phyloP scores from a whole-genome alignment of 2,113 vertebrate species.

The Callithrix jacchus region DNA sequence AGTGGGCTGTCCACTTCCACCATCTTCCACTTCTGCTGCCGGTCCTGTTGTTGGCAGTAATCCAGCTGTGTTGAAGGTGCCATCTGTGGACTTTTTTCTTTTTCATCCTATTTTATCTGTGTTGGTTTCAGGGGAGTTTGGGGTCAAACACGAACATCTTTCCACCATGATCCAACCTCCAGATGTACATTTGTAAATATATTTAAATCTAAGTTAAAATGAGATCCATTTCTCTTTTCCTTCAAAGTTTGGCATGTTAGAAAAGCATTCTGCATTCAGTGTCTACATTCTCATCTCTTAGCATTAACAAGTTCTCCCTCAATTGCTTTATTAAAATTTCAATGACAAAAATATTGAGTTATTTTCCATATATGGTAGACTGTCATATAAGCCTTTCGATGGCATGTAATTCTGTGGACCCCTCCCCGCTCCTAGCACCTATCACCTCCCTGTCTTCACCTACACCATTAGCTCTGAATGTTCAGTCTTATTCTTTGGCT shows the following conservation, averaged over 20 bases:
- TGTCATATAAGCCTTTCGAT: neutral
- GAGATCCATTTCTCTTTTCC: neutral
- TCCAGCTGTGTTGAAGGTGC: neutral
- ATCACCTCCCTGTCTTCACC: neutral
- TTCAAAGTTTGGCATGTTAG: neutral
- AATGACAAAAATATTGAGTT: too few relatives aligned
- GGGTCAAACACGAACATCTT: too few relatives aligned
- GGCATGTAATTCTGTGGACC: neutral
- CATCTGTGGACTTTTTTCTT: neutral
- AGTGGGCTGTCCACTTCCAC: fast-evolving
- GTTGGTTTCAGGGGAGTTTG: neutral
- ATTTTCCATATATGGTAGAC: neutral
- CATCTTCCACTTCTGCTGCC: fast-evolving
- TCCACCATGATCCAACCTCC: neutral
- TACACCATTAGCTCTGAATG: too few relatives aligned
- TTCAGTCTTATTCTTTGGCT: neutral
- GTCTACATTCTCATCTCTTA: neutral
- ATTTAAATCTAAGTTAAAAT: neutral
- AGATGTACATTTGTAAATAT: neutral
- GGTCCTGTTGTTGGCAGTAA: neutral
- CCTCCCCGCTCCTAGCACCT: neutral
- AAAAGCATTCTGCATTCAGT: neutral
- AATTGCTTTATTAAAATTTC: neutral
- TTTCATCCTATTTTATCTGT: neutral
- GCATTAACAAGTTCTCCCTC: neutral